Conservation (phyloP, 1,140 invertebrate genomes). For the Oryzaephilus surinamensis region DNA sequence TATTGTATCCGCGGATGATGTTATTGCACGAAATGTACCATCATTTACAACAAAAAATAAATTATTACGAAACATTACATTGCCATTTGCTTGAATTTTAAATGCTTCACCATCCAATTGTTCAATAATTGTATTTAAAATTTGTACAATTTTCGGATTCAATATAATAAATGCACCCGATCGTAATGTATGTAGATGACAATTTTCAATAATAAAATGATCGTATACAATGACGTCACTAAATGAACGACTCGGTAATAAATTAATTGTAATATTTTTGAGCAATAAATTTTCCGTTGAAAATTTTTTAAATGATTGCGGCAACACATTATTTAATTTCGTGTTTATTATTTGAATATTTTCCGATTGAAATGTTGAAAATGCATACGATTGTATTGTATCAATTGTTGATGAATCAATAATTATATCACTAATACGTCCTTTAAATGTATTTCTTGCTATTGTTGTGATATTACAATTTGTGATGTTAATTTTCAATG, state of each 20-base stretch:
- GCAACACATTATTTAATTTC: conserved; percentile 47
- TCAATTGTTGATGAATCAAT: conserved; percentile 51
- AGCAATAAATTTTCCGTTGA: conserved; percentile 51
- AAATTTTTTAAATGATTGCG: conserved; percentile 70
- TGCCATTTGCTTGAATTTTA: conserved; percentile 46
- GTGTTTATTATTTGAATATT: conserved; percentile 45
- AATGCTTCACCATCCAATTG: conserved; percentile 54
- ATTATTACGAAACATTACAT: conserved; percentile 56
- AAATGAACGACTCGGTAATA: conserved; percentile 56
- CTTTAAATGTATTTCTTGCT: conserved; percentile 46
- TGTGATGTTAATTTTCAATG: conserved; percentile 23
- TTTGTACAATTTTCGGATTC: conserved; percentile 39
- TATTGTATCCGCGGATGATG: conserved; percentile 36
- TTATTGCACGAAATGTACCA: conserved; percentile 51
- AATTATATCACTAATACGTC: conserved; percentile 54
- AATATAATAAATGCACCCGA: conserved; percentile 46
- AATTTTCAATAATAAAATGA: conserved; percentile 53
- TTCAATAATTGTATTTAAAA: conserved; percentile 41
- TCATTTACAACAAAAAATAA: conserved; percentile 43
- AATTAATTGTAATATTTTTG: conserved; percentile 39
- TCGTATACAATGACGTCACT: conserved; percentile 59
- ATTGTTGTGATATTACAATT: conserved; percentile 19
- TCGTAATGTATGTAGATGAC: conserved; percentile 41
- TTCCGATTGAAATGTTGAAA: conserved; percentile 50
- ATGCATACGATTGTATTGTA: conserved; percentile 56